Base-by-base conservation (phyloP, 1,140 invertebrate species). In the Eciton burchellii region DNA sequence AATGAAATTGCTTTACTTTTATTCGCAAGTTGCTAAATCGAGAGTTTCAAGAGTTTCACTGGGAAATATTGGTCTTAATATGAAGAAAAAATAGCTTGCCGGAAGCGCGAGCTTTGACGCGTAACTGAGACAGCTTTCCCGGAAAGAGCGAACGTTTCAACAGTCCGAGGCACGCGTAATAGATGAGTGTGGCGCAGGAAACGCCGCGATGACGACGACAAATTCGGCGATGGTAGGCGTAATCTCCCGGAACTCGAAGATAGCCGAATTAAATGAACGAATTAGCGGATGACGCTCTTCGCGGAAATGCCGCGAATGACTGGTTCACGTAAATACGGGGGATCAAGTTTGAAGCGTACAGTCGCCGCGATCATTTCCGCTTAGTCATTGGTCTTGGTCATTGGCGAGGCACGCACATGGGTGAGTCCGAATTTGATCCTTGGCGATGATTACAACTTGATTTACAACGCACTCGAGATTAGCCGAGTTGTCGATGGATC, bases 171-270 rank as follows among this genome's bases (percentile, higher is more conserved):
- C 73, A 52, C 24, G 12, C 26, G 43, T 16, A 66, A 54, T 16
- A 43, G 1, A 9, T 3, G 41, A 56, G 21, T 9, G 68, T 21
- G n/a, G 3, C 41, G 5, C 70, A 54, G 35, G 16, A 59, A 52
- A 41, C 35, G 41, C 29, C 16, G 16, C 11, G 74, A 72, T 86
- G 84, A 84, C 68, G 63, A 72, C 84, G 84, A 84, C 68, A 56
- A 84, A 74, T 54, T 54, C 11, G 68, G 16, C 41, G 77, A 66
- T 19, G 52, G 4, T n/a, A 5, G 14, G 41, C 0, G 4, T 47
- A 24, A 41, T 52, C 62, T 76, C 66, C 45, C 8, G 52, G 73
- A 84, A 84, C 49, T 16, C 41, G 5, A 24, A 82, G 9, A 35
- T 65, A 26, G 14, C 24, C 3, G 11, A 12, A 54, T 47, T n/a